Evolutionary conservation across 2,888 invertebrate genomes (phyloP), one percentile per base, ranked within the genome.

Genomic region (Rhabditophanes sp.): DNA sequence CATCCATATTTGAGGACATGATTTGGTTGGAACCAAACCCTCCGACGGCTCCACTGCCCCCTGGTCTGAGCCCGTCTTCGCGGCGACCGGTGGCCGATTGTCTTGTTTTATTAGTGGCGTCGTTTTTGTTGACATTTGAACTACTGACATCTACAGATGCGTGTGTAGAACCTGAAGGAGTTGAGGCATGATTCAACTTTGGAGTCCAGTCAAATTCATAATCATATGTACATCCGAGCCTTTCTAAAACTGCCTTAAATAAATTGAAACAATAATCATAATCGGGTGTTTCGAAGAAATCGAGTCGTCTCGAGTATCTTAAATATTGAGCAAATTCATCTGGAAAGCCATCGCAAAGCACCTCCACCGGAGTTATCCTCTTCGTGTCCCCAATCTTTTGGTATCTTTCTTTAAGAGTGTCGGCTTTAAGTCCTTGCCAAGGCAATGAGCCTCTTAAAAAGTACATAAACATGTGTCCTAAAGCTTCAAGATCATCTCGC

Each of bases 401-500:
- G 75, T 99, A 99, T 68, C 96, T 55, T 73, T 93, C 90, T 74
- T 93, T 93, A 66, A 93, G 76, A 66, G 90, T 93, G 72, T 93
- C 93, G 62, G 93, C 93, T 76, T 96, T 96, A 67, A 99, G 77
- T 64, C 96, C 96, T 75, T 99, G 96, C 93, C 93, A 93, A 58
- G 96, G 96, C 71, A 99, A 76, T 70, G 87, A 88, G 65, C 96
- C 96, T 64, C 96, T 78, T 71, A 99, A 76, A 75, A 99, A 99
- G 75, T 99, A 99, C 93, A 99, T 93, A 75, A 99, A 96, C 96
- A 99, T 99, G 74, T 96, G 93, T 52, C 96, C 96, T 66, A 99
- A 75, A 47, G 96, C 96, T 73, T 99, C 96, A 69, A 96, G 75
- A 26, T 96, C 96, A 73, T 96, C 96, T 68, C 96, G 76, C 69